phyloP scores from a whole-genome alignment of 2,888 invertebrate species.

The Argynnis bischoffii region DNA sequence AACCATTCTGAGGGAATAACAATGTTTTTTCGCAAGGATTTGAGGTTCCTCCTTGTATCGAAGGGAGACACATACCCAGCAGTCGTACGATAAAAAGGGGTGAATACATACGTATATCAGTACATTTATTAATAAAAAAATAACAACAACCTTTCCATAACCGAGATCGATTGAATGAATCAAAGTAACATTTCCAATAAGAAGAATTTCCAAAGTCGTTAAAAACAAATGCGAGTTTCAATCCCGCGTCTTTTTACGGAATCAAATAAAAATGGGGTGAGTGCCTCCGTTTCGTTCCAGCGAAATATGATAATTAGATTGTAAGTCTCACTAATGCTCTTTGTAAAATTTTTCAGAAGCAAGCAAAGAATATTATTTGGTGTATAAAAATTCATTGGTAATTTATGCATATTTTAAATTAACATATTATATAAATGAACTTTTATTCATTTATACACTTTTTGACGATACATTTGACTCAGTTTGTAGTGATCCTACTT shows the following conservation, averaged over 20 bases:
- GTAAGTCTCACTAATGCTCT: slow-evolving; percentile 1
- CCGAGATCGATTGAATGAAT: neutral
- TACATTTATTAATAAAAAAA: neutral
- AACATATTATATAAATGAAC: too few species aligned
- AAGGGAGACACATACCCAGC: too few species aligned
- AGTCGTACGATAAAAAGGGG: too few species aligned
- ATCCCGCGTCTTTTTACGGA: slow-evolving; percentile 8
- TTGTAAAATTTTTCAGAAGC: neutral
- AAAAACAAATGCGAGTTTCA: slow-evolving; percentile 13
- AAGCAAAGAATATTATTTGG: neutral
- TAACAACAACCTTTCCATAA: neutral
- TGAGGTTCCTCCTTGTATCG: too few species aligned
- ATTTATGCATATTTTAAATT: neutral
- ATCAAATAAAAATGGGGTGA: slow-evolving; percentile 6
- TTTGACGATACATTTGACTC: too few species aligned
- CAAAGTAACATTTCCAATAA: slow-evolving; percentile 3
- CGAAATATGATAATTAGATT: slow-evolving; percentile 17
- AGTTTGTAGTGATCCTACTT: too few species aligned
- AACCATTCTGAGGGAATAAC: too few species aligned
- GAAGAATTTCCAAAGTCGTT: slow-evolving; percentile 14
- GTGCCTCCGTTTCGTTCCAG: neutral
- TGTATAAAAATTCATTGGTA: neutral
- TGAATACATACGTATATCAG: neutral
- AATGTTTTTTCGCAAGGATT: too few species aligned
- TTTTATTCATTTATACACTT: too few species aligned